phyloP scores from a whole-genome alignment of 2,888 invertebrate genomes.

The Cheilosia pagana region DNA sequence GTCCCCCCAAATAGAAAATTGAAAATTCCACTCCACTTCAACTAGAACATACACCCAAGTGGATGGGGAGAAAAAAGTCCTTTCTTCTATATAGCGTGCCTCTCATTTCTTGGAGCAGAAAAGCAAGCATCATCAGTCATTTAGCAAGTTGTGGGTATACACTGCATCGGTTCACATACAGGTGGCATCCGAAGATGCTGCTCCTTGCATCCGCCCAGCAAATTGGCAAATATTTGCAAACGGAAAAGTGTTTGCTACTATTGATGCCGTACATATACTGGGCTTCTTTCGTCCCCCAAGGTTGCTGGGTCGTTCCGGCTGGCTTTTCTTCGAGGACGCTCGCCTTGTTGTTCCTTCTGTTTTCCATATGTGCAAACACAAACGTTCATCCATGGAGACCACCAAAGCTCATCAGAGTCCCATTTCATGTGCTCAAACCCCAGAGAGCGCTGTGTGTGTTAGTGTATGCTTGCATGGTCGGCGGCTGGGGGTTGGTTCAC shows the following conservation, averaged over 20 bases:
- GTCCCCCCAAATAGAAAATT: conserved; percentile 31
- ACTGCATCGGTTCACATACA: conserved; percentile 17
- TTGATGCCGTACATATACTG: conserved; percentile 44
- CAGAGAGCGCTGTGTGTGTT: conserved; percentile 28
- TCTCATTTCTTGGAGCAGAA: conserved; percentile 39
- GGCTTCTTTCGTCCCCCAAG: conserved; percentile 37
- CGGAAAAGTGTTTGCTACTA: conserved; percentile 70
- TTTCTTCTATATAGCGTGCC: conserved; percentile 17
- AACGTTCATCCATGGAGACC: conserved; percentile 22
- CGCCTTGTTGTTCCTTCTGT: conserved; percentile 32
- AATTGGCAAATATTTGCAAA: conserved; percentile 73
- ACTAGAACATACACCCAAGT: neutral
- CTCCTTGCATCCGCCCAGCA: conserved; percentile 65
- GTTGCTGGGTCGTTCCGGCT: conserved; percentile 31
- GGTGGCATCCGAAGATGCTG: conserved; percentile 41
- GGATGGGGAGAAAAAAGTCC: neutral
- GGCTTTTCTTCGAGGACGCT: conserved; percentile 52
- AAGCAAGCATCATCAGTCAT: conserved; percentile 70
- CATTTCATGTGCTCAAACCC: conserved; percentile 62
- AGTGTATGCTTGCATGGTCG: conserved; percentile 23
- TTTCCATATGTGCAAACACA: conserved; percentile 36
- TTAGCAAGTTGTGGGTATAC: conserved; percentile 6
- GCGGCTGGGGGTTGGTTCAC: conserved; percentile 53
- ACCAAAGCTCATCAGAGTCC: conserved; percentile 66
- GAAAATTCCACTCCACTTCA: conserved; percentile 47